These are phyloP conservation scores for Cyanoramphus novaezelandiae DNA, from an alignment of 2,113 vertebrate species.

Conservation along the genomic window DNA sequence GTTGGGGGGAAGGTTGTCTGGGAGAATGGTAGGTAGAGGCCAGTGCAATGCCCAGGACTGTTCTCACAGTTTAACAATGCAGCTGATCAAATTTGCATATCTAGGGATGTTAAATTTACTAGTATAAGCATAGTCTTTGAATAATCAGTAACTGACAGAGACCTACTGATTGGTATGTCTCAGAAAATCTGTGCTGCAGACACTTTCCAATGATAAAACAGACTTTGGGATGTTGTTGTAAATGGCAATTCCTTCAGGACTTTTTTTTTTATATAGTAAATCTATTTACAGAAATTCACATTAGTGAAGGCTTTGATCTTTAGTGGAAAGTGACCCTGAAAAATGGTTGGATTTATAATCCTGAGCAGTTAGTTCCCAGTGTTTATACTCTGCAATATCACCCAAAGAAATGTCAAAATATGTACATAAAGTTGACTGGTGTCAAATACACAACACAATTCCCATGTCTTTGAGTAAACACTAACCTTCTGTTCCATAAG, in stretches of 20 bases:
- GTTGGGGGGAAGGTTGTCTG: background rate
- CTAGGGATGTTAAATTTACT: background rate
- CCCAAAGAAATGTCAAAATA: background rate
- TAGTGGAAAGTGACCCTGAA: background rate
- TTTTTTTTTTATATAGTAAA: background rate
- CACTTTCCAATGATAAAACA: background rate
- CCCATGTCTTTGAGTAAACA: conserved; percentile 41
- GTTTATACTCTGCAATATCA: background rate
- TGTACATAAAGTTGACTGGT: background rate
- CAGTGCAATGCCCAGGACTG: background rate
- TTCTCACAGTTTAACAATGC: background rate
- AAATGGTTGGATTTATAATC: background rate
- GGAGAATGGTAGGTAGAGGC: background rate
- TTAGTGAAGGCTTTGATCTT: background rate
- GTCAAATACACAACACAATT: background rate
- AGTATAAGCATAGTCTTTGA: background rate
- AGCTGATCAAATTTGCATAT: background rate
- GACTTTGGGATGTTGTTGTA: background rate
- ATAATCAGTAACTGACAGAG: background rate
- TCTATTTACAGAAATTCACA: background rate
- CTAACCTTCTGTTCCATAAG: conserved; percentile 98
- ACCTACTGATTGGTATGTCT: background rate
- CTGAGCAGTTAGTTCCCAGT: background rate
- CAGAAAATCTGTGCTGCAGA: background rate
- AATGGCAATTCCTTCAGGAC: background rate